Evolutionary conservation across 2,113 vertebrate genomes (phyloP).

Genomic region (Psephotus haematonotus): DNA sequence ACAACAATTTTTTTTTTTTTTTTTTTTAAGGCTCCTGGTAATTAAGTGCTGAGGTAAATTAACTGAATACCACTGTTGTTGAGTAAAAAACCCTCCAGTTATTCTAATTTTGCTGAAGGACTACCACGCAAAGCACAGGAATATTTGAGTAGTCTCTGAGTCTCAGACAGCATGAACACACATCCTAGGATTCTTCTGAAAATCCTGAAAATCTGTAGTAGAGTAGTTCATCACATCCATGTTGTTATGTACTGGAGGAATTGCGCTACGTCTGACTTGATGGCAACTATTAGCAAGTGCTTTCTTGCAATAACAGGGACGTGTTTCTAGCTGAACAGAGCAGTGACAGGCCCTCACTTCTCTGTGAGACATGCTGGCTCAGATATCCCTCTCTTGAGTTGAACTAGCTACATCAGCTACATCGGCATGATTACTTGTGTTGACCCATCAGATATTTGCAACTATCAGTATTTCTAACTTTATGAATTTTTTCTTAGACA

Average conservation of each 20-base stretch:
- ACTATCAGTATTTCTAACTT: neutral
- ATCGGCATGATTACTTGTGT: neutral
- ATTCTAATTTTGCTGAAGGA: neutral
- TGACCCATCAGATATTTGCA: neutral
- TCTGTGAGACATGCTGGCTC: neutral
- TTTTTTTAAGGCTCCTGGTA: neutral
- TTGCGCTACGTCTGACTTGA: accelerated
- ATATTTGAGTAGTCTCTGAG: neutral
- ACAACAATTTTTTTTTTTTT: neutral
- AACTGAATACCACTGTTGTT: neutral
- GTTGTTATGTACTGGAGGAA: neutral
- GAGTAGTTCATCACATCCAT: neutral
- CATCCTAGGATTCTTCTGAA: neutral
- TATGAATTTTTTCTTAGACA: neutral
- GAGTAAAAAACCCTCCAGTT: neutral
- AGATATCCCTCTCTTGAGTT: neutral
- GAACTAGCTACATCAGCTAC: neutral
- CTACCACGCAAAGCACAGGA: neutral
- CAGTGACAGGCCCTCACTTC: neutral
- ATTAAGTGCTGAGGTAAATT: neutral
- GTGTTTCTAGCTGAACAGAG: neutral
- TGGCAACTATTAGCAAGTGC: neutral
- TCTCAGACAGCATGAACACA: neutral
- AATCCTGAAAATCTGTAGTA: neutral
- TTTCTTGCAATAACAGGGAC: neutral